Base-by-base conservation (phyloP, 1,140 invertebrate species). In the Pseudomyrmex sp. region DNA sequence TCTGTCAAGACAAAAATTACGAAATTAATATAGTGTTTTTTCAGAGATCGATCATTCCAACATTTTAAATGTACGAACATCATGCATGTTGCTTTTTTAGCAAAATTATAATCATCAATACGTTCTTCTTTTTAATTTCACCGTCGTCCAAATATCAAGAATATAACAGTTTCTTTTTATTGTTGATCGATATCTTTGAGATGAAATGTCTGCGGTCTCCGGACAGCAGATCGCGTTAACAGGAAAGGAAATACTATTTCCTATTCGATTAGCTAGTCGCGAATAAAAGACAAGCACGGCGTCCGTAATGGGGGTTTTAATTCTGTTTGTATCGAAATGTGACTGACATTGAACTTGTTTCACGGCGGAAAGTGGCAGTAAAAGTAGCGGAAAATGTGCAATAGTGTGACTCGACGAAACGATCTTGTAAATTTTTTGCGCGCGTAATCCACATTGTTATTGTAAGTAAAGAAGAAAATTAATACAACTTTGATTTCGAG, bases 231-330 rank as follows among this genome's bases (percentile, higher is more conserved):
- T 72, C 61, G 54, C 46, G 63, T 35, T 44, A 75, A 68, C 72
- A 73, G 76, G 56, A 77, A 85, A 79, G 87, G 83, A 88, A 88
- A 85, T 74, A 69, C 68, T 73, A 76, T 85, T 88, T 88, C 86
- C 86, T 50, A 75, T 65, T 82, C 59, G 79, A 82, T 79, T 79
- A 70, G 20, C 5, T 69, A 12, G 20, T 70, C 65, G 75, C 75
- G 52, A n/a, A 13, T 79, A 13, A 79, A 70, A 76, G 35, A 76
- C 80, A 58, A 76, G 73, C 35, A 35, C 35, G 35, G 20, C 13
- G 13, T 54, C 52, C 18, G 35, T 65, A 82, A 63, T 63, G 61
- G 56, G 77, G 46, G 68, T 56, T 66, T 85, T 72, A 58, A 52
- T 77, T 66, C 62, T 58, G 50, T 68, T 59, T 26, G 20, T 35